Evolutionary conservation across 1,140 invertebrate species (phyloP).

Genomic region (Adoxophyes honmai): DNA sequence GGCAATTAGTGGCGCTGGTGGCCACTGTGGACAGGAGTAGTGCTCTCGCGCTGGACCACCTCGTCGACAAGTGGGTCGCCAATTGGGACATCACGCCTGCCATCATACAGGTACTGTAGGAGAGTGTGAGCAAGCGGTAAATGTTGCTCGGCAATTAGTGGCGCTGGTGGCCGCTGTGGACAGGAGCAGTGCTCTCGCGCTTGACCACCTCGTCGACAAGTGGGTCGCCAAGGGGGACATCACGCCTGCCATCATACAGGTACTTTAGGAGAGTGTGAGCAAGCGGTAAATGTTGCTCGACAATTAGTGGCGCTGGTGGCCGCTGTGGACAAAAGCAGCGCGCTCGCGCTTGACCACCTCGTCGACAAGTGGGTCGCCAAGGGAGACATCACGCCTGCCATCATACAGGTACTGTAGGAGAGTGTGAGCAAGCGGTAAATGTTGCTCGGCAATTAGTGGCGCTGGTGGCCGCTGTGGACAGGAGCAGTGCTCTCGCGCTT

Average conservation of each 20-base stretch:
- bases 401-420: constrained; percentile 78
- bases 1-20: constrained; percentile 81
- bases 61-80: constrained; percentile 82
- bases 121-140: constrained; percentile 61
- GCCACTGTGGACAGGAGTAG: constrained; percentile 66
- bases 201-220: constrained; percentile 83
- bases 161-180: constrained; percentile 77
- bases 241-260: constrained; percentile 73
- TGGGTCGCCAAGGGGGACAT: constrained; percentile 82
- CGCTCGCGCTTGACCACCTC: constrained; percentile 83
- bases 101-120: constrained; percentile 77
- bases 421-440: constrained; percentile 56
- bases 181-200: constrained; percentile 77
- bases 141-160: constrained; percentile 80
- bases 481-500: constrained; percentile 79
- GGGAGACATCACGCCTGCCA: constrained; percentile 77
- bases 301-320: constrained; percentile 81
- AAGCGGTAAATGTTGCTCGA: constrained; percentile 75
- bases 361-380: constrained; percentile 81
- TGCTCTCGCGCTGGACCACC: constrained; percentile 82
- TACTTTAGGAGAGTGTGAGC: constrained; percentile 66
- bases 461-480: constrained; percentile 77
- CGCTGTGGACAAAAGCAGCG: constrained; percentile 65
- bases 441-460: constrained; percentile 81
- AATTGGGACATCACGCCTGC: constrained; percentile 78